These are phyloP conservation scores for Odontomachus brunneus DNA, from an alignment of 1,140 invertebrate species.

Conservation along the genomic window DNA sequence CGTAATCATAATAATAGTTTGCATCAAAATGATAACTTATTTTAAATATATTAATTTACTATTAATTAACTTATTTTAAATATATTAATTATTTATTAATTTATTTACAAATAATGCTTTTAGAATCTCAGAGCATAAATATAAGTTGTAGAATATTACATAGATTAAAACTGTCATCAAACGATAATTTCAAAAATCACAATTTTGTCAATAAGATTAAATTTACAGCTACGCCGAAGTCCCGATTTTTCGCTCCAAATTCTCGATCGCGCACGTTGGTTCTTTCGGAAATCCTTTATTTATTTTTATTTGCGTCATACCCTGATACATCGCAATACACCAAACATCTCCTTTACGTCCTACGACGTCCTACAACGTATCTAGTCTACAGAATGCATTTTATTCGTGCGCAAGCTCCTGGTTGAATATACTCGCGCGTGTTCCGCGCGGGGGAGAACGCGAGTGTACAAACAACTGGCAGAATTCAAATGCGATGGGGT, in stretches of 20 bases:
- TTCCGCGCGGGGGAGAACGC: slow-evolving; percentile 24
- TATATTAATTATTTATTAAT: too few species aligned
- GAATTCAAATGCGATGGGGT: slow-evolving; percentile 67
- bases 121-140: too few species aligned
- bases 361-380: slow-evolving; percentile 22
- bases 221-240: background rate
- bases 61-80: background rate
- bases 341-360: slow-evolving; percentile 27
- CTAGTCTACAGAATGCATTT: slow-evolving; percentile 27
- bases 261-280: background rate
- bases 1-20: background rate
- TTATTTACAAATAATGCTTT: too few species aligned
- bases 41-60: background rate
- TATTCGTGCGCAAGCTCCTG: slow-evolving; percentile 1
- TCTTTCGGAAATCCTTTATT: slow-evolving; percentile 31
- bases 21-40: background rate
- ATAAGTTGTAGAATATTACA: too few species aligned
- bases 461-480: slow-evolving; percentile 53
- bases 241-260: background rate
- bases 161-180: too few species aligned
- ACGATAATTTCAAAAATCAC: too few species aligned
- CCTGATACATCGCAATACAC: background rate
- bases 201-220: background rate
- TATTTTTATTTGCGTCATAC: background rate
- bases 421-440: slow-evolving; percentile 43